These are phyloP conservation scores for Lycia hirtaria DNA, from an alignment of 2,888 invertebrate genomes.

Conservation along the genomic window DNA sequence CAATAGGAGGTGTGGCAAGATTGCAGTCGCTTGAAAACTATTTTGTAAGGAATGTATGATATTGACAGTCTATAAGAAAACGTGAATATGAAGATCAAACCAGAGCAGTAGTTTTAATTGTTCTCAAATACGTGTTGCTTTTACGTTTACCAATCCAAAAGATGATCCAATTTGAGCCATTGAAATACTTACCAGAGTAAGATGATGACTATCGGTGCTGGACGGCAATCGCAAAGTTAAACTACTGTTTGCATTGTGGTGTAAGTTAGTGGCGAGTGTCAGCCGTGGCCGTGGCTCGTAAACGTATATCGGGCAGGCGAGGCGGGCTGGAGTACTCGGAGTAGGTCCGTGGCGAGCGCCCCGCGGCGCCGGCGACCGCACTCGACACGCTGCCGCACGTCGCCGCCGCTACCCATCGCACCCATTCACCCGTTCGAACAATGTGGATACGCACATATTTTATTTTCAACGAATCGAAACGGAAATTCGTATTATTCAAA, in stretches of 20 bases:
- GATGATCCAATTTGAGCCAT: no score
- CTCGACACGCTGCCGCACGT: constrained; percentile 83
- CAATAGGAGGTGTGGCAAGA: neutral
- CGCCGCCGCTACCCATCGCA: constrained; percentile 82
- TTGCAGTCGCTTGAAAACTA: neutral
- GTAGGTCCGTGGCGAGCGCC: constrained; percentile 53
- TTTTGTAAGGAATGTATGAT: neutral
- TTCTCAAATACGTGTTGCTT: neutral
- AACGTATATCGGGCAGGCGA: constrained; percentile 76
- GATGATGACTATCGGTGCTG: neutral
- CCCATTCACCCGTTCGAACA: constrained; percentile 74
- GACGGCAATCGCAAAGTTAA: constrained; percentile 46
- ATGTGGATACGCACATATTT: constrained; percentile 54
- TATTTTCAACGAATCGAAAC: constrained; percentile 13
- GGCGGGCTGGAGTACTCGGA: constrained; percentile 56
- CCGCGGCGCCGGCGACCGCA: constrained; percentile 85
- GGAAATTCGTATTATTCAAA: neutral
- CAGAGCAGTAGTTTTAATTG: neutral
- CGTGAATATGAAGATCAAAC: neutral
- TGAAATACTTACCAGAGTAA: no score
- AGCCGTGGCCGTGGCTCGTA: constrained; percentile 64
- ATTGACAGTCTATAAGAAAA: neutral
- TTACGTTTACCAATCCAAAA: neutral
- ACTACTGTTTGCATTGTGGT: constrained; percentile 27
- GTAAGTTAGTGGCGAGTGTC: constrained; percentile 66